Conservation (phyloP, 92 coral and sea anemone species). For the Pocillopora meandrina region DNA sequence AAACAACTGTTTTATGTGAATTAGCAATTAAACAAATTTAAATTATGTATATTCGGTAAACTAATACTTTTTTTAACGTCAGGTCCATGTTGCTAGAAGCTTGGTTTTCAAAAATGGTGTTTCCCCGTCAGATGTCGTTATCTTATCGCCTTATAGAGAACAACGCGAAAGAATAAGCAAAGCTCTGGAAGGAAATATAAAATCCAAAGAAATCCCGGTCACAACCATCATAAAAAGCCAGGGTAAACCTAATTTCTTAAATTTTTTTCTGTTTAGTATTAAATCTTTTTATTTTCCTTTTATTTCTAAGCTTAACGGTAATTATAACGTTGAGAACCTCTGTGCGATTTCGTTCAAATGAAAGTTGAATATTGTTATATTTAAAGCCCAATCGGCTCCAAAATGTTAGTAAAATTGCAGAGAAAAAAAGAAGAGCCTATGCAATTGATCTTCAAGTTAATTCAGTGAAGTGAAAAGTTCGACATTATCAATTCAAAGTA, state of each 20-base stretch:
- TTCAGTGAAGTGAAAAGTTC: no score
- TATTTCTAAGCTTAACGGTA: no score
- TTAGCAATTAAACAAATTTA: no score
- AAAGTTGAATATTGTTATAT: no score
- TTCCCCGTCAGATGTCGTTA: constrained; percentile 30
- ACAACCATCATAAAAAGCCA: constrained; percentile 65
- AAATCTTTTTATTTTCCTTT: not conserved
- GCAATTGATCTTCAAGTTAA: no score
- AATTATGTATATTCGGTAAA: not conserved
- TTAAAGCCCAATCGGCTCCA: no score
- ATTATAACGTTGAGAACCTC: no score
- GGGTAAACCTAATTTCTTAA: constrained; percentile 20
- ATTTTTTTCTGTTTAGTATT: not conserved
- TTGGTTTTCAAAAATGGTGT: constrained; percentile 41
- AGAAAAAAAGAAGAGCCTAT: no score
- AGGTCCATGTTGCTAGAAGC: constrained; percentile 66
- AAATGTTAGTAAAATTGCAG: no score
- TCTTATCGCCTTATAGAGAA: constrained; percentile 65
- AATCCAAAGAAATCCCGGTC: constrained; percentile 25
- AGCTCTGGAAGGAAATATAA: not conserved
- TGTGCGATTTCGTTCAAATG: no score
- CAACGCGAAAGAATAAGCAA: constrained; percentile 45
- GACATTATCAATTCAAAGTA: no score
- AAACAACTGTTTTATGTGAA: not conserved
- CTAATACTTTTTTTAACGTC: not conserved